A percentile compares a stretch with the other conserved stretches of the same genome.
phyloP scores from a whole-genome alignment of 2,113 vertebrate species.

The Poeciliopsis prolifica region DNA sequence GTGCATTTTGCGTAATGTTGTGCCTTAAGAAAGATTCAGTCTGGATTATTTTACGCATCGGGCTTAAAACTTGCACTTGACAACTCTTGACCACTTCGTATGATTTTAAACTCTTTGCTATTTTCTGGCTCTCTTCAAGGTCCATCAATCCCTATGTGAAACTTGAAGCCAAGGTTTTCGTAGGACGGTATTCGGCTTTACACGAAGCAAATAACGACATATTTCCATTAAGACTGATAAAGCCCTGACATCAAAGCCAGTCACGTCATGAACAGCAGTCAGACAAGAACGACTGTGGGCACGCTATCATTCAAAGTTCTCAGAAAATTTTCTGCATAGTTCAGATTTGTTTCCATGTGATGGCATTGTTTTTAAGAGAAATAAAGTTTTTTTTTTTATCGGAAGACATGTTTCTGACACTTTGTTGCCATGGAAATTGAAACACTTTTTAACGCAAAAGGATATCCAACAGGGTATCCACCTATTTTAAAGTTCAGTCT shows the following conservation, averaged over 20 bases:
- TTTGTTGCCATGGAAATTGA: too few relatives aligned
- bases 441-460: too few relatives aligned
- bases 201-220: slow-evolving; percentile 81
- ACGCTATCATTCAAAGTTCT: slow-evolving; percentile 7
- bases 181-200: slow-evolving; percentile 83
- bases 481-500: too few relatives aligned
- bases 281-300: slow-evolving; percentile 6
- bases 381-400: too few relatives aligned
- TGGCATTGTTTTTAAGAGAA: too few relatives aligned
- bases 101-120: not conserved
- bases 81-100: not conserved
- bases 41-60: too few relatives aligned
- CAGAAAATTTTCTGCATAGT: not conserved
- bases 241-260: not conserved
- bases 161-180: slow-evolving; percentile 85
- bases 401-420: too few relatives aligned
- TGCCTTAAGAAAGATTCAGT: too few relatives aligned
- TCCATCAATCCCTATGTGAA: slow-evolving; percentile 87
- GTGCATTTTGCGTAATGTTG: too few relatives aligned
- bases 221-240: slow-evolving; percentile 52
- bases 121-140: slow-evolving; percentile 65
- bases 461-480: too few relatives aligned
- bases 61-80: too few relatives aligned
- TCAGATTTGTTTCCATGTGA: too few relatives aligned
- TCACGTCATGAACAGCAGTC: not conserved